phyloP scores from a whole-genome alignment of 2,797 vertebrate genomes.

The Syngnathus acus region DNA sequence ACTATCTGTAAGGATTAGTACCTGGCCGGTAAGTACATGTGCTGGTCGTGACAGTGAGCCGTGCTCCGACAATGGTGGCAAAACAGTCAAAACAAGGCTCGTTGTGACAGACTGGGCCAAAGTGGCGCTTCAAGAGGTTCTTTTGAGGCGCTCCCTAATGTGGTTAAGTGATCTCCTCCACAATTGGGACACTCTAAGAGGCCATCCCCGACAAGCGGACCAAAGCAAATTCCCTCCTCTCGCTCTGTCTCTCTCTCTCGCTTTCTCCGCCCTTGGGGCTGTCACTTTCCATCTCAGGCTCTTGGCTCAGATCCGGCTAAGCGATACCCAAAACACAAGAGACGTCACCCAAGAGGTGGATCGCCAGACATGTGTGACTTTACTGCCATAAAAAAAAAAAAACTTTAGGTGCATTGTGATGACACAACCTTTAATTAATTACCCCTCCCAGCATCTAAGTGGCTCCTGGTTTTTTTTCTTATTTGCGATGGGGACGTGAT shows the following conservation, averaged over 20 bases:
- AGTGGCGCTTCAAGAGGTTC: slow-evolving; percentile 72
- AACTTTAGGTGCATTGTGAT: slow-evolving; percentile 6
- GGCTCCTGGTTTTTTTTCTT: slow-evolving; percentile 14
- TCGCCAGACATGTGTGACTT: not conserved
- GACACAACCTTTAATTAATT: slow-evolving; percentile 1
- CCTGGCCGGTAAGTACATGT: slow-evolving; percentile 16
- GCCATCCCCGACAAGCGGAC: slow-evolving; percentile 68
- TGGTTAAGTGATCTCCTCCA: slow-evolving; percentile 75
- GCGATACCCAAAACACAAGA: slow-evolving; percentile 5
- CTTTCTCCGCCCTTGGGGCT: slow-evolving; percentile 29
- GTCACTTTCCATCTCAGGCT: slow-evolving; percentile 36
- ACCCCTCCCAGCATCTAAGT: slow-evolving; percentile 1
- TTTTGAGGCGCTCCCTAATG: slow-evolving; percentile 70
- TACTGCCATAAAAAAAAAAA: not conserved
- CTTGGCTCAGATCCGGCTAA: slow-evolving; percentile 18
- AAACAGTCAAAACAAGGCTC: slow-evolving; percentile 74
- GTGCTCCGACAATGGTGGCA: slow-evolving; percentile 71
- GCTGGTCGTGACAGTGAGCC: slow-evolving; percentile 39
- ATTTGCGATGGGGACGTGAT: slow-evolving; percentile 19
- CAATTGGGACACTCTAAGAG: slow-evolving; percentile 74
- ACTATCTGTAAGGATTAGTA: not conserved
- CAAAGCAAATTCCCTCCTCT: slow-evolving; percentile 60
- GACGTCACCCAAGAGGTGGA: not conserved
- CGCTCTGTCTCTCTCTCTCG: slow-evolving; percentile 9
- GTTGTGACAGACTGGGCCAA: slow-evolving; percentile 65